Evolutionary conservation across 2,888 invertebrate species (phyloP), one percentile per base, ranked within the genome.

Genomic region (Sussaba pulchella): DNA sequence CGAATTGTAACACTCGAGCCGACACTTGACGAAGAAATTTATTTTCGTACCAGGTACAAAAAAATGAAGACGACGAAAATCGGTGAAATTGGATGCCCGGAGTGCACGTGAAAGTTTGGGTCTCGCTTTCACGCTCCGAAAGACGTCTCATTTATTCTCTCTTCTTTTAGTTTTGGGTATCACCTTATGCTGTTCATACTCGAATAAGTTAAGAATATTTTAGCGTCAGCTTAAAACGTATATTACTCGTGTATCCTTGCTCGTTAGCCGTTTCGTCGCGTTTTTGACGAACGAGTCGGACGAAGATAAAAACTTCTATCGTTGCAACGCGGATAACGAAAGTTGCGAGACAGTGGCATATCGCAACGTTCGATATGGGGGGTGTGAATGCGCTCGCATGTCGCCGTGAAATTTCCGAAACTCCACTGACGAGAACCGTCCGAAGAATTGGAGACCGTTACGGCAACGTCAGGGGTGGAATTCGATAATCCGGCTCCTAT

Each of bases 401-500:
- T 66, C 66, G 70, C 54, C 31, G 45, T 61, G 61, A 67, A 75
- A 75, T 79, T 59, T 57, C 52, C 59, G 66, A 63, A 70, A 57
- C 59, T 36, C 64, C 71, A n/a, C 45, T 63, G 12, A 41, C 8
- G 21, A 74, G 36, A 66, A 31, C 19, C 64, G 36, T 52, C 50
- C 31, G 12, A 45, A 43, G 59, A 67, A 31, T 19, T 66, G 10
- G 66, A 21, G 59, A 26, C 17, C 63, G 63, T 45, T 64, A 24
- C 45, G 26, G 14, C 47, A 8, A 47, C 31, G 64, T 47, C 47
- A 12, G 64, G 69, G 54, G n/a, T 59, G 69, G 74, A 75, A 75
- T 75, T 78, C 74, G 82, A 78, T 79, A 82, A 82, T 79, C 79
- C 71, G 45, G 21, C 71, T 71, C 75, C 78, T 79, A 79, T 79